Evolutionary conservation across 53 echinoderm and acorn worm genomes (phyloP), one percentile per base, ranked within the genome.

Genomic region (Stichopus horrens): DNA sequence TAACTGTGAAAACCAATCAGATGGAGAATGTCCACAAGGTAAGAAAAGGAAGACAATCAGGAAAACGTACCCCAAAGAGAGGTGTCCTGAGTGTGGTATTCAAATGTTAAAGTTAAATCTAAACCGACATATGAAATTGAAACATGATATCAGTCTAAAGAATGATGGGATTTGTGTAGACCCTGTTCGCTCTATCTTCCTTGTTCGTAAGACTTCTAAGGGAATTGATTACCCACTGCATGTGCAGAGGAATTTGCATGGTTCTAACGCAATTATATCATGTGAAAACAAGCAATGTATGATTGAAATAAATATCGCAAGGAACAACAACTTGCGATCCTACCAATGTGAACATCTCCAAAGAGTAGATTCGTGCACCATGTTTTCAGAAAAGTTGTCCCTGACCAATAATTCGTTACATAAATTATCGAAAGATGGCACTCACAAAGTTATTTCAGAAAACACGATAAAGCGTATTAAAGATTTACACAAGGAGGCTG

Each of bases 261-360:
- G 37, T 37, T 37, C 2, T 37, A 37, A 37, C 37, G 1, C 37
- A 37, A 37, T 37, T 37, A 37, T 2, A 37, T 37, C 37, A 37
- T 37, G 37, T 37, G 37, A 37, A 37, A 37, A 37, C 14, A 84
- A 65, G 23, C 23, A 84, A 3, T 60, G 84, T 37, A 84, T 84
- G 84, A 21, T 37, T 4, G 84, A 59, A 23, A 23, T 63, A 63
- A 59, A 10, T 7, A 9, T 63, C 7, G 84, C 84, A 19, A 84
- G 66, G 51, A 84, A 5, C 4, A 22, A 23, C 23, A 59, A 63
- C 11, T 59, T 63, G 7, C 63, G 66, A 8, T 84, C 84, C 5
- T 65, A 63, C 58, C 84, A 84, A 7, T 84, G 84, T 13, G 23
- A 84, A 60, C 84, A 84, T 84, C 53, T 84, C 9, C 22, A 65